Evolutionary conservation across 2,888 invertebrate genomes (phyloP), one percentile per base, ranked within the genome.

Genomic region (Papilio protenor): DNA sequence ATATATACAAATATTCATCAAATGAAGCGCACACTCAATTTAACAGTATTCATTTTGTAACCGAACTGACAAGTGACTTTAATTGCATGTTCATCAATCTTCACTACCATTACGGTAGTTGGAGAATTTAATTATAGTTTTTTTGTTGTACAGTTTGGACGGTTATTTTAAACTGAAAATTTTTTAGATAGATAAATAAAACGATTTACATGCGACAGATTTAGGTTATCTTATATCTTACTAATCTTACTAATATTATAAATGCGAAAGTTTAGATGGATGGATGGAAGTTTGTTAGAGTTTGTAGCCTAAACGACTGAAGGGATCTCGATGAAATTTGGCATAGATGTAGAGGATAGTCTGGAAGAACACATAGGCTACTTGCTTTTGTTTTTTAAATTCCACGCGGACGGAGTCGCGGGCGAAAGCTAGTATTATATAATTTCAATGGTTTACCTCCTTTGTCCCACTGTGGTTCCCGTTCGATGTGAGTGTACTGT

Each of bases 401-500:
- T 27, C 27, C 27, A 27, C 27, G 27, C 27, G 27, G 27, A 27
- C 27, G 27, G 27, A 27, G 27, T 27, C 27, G 27, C 27, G 27
- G 27, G 27, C 27, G 27, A 27, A 27, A 27, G 27, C 27, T 27
- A 27, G 1, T n/a, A n/a, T 27, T 27, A 27, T 27, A 27, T 2
- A 4, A 23, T 27, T 59, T 59, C 12, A 47, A 49, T 61, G 18
- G 40, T 2, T 73, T 82, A 94, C 95, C 89, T 90, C 94, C 95
- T 87, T 92, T 92, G 33, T 95, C 95, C 94, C 95, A 94, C 55
- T 91, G 89, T 8, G 91, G 84, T 83, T 96, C 96, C n/a, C 96
- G 93, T 77, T 96, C 96, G 49, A 98, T 92, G 78, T 96, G 95
- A 0, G 96, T 96, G 89, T 98, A 98, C 82, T 96, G 95, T 80